Percentiles rank a stretch among this genome's conserved stretches.
Evolutionary conservation across 1,140 invertebrate genomes (phyloP).

Genomic region (Drosophila auraria): DNA sequence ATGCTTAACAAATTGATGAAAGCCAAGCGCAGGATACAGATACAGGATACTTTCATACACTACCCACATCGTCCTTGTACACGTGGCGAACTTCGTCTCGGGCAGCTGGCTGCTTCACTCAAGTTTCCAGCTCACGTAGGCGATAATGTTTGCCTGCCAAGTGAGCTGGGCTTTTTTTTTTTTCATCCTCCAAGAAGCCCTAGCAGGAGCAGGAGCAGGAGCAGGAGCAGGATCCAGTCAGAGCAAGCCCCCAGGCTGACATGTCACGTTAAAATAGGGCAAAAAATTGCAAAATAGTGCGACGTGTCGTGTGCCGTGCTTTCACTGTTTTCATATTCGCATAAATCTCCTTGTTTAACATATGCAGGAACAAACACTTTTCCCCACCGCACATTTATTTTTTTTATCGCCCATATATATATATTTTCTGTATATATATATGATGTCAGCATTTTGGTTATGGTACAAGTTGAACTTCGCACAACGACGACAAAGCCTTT

Average conservation of each 20-base stretch:
- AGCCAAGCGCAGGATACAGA: constrained; percentile 32
- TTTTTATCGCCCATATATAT: constrained; percentile 9
- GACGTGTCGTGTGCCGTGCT: constrained; percentile 60
- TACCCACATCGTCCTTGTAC: constrained; percentile 9
- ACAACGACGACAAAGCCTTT: constrained; percentile 9
- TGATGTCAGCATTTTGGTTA: constrained; percentile 38
- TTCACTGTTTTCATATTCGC: constrained; percentile 36
- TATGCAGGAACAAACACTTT: constrained; percentile 42
- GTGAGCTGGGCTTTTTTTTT: constrained; percentile 37
- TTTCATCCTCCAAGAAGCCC: neutral
- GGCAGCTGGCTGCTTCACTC: constrained; percentile 50
- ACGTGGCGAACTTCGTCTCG: constrained; percentile 23
- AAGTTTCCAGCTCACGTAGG: constrained; percentile 74
- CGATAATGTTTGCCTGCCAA: constrained; percentile 83
- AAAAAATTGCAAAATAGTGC: constrained; percentile 77
- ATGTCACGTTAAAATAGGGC: constrained; percentile 62
- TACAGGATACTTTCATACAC: constrained; percentile 28
- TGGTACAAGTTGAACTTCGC: neutral
- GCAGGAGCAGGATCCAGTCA: neutral
- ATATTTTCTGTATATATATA: constrained; percentile 1
- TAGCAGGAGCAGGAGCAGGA: neutral
- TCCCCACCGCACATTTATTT: neutral
- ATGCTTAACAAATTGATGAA: constrained; percentile 84
- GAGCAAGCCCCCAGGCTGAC: constrained; percentile 19
- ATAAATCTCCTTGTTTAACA: constrained; percentile 54